A percentile compares a stretch with the other conserved stretches of the same genome.
Evolutionary conservation across 2,888 invertebrate genomes (phyloP).

Genomic region (Tryphoninae sp.): DNA sequence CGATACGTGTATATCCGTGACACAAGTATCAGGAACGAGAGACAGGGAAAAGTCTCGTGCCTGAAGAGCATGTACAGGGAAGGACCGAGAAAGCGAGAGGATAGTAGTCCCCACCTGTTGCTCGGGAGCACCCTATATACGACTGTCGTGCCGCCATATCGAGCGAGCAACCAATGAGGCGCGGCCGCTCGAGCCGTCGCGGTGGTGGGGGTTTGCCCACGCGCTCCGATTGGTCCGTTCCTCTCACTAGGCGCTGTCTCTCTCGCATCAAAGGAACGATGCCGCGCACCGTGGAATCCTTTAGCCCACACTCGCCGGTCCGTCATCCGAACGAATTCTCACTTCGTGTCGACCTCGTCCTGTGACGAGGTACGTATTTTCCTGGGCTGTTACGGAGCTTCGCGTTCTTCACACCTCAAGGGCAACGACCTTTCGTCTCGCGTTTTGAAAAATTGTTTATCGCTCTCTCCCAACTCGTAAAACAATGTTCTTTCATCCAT

Average conservation of each 20-base stretch:
- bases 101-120: constrained; percentile 78
- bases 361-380: constrained; percentile 35
- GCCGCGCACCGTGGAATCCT: constrained; percentile 34
- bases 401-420: neutral
- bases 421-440: neutral
- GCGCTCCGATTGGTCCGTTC: constrained; percentile 73
- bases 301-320: constrained; percentile 45
- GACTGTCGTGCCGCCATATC: constrained; percentile 76
- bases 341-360: constrained; percentile 53
- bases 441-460: neutral
- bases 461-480: neutral
- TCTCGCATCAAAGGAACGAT: constrained; percentile 28
- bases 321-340: constrained; percentile 50
- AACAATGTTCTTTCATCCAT: too few relatives aligned
- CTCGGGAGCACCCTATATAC: constrained; percentile 62
- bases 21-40: constrained; percentile 12
- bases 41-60: neutral
- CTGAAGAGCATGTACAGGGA: neutral
- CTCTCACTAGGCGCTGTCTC: constrained; percentile 1
- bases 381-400: neutral
- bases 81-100: constrained; percentile 48
- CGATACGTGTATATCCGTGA: constrained; percentile 27
- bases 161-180: constrained; percentile 74
- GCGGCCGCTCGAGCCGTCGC: constrained; percentile 65
- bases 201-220: constrained; percentile 73